Conservation (phyloP, 2,113 vertebrate species). For the Hemichromis elongatus region DNA sequence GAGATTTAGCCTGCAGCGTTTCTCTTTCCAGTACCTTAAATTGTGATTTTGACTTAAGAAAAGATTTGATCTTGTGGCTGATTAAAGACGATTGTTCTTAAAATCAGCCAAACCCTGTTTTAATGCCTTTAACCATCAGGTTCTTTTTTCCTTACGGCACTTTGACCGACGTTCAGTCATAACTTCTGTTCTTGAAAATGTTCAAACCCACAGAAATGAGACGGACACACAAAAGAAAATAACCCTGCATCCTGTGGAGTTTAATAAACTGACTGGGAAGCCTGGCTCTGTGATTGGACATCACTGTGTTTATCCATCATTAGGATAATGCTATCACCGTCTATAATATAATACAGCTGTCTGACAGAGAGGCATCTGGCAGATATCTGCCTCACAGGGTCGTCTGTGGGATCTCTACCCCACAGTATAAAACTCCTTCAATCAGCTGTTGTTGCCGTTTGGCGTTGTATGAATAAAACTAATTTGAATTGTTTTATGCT, state of each 20-base stretch:
- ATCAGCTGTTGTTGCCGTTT: neutral
- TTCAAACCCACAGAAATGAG: neutral
- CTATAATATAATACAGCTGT: neutral
- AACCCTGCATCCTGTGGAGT: neutral
- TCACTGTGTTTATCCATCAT: neutral
- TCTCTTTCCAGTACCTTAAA: neutral
- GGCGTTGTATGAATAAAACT: neutral
- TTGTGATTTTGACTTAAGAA: neutral
- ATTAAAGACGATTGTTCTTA: neutral
- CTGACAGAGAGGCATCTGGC: neutral
- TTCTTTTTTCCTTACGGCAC: neutral
- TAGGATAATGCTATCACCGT: neutral
- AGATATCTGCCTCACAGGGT: neutral
- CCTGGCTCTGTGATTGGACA: neutral
- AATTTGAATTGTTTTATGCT: accelerated
- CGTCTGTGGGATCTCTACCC: neutral
- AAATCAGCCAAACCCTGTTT: neutral
- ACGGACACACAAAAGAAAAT: neutral
- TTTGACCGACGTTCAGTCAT: neutral
- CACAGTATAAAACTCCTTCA: neutral
- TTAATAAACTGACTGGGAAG: neutral
- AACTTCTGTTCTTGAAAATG: neutral
- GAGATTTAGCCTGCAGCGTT: neutral
- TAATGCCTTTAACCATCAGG: neutral
- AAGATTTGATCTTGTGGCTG: neutral